A percentile compares a stretch with the other conserved stretches of the same genome.
Conservation (phyloP, 2,797 vertebrate species). For the Natrix natrix region DNA sequence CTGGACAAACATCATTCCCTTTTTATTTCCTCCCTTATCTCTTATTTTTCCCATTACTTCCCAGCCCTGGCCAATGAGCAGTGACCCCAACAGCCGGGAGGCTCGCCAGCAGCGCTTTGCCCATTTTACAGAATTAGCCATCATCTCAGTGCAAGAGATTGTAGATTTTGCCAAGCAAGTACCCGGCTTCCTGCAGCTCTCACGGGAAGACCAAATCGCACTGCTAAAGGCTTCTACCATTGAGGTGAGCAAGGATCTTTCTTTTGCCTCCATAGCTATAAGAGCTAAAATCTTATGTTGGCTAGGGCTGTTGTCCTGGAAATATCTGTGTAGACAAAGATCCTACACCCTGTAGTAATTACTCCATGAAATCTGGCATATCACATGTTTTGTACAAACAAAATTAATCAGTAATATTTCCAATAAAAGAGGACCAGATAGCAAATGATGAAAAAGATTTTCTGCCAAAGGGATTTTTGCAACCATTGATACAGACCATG, state of each 20-base stretch:
- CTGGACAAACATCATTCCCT: background rate
- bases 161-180: conserved; percentile 98
- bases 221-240: conserved; percentile 95
- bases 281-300: background rate
- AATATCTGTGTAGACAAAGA: too few relatives aligned
- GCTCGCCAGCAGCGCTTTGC: conserved; percentile 95
- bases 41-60: conserved; percentile 81
- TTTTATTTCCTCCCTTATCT: background rate
- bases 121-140: conserved; percentile 95
- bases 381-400: background rate
- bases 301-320: background rate
- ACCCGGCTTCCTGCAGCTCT: conserved; percentile 94
- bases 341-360: background rate
- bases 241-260: conserved; percentile 79
- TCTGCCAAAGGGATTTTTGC: background rate
- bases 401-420: background rate
- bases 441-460: background rate
- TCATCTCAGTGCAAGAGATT: conserved; percentile 97
- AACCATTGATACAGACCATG: too few relatives aligned
- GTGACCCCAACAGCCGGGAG: conserved; percentile 76
- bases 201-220: conserved; percentile 95
- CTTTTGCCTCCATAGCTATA: background rate
- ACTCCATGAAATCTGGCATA: background rate
- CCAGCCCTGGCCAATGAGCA: conserved; percentile 71
- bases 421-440: background rate